phyloP scores from a whole-genome alignment of 2,888 invertebrate species.

The Caenorhabditis sp. region DNA sequence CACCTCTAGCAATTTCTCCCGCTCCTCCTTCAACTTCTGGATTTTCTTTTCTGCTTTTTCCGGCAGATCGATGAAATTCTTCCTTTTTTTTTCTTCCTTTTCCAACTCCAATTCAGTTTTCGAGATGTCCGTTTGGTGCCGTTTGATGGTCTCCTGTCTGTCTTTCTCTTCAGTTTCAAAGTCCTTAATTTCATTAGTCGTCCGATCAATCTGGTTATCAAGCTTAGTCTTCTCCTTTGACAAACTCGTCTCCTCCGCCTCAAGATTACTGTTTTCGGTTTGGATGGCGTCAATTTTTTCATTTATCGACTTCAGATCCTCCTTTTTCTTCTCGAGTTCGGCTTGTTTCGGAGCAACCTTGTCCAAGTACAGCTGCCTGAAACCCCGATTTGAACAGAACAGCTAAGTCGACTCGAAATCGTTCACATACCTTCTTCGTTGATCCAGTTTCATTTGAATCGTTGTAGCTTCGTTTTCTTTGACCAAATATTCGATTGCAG shows the following conservation, averaged over 20 bases:
- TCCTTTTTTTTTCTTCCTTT: constrained; percentile 83
- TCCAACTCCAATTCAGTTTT: constrained; percentile 35
- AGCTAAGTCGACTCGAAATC: too few species aligned
- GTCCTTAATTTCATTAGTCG: constrained; percentile 63
- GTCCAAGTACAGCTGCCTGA: constrained; percentile 23
- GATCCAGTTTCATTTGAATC: constrained; percentile 87
- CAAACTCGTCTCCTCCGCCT: constrained; percentile 54
- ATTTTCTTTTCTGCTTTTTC: constrained; percentile 71
- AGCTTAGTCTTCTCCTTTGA: constrained; percentile 34
- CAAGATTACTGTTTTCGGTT: constrained; percentile 9
- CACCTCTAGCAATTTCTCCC: constrained; percentile 85
- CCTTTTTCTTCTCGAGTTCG: constrained; percentile 39
- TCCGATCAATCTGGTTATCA: constrained; percentile 61
- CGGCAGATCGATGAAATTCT: constrained; percentile 63
- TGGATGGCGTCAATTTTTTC: constrained; percentile 31
- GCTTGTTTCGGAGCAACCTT: constrained; percentile 36
- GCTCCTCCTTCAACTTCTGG: constrained; percentile 73
- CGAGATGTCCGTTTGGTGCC: constrained; percentile 38
- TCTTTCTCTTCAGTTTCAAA: constrained; percentile 53
- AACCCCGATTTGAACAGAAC: too few species aligned
- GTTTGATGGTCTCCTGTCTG: constrained; percentile 76
- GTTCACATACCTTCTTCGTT: constrained; percentile 25
- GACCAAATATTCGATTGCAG: constrained; percentile 87
- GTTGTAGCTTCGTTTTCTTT: constrained; percentile 89
- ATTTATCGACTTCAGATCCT: constrained; percentile 19